A percentile compares a stretch with the other conserved stretches of the same genome.
Conservation (phyloP, 2,113 vertebrate genomes). For the Callipepla californica region DNA sequence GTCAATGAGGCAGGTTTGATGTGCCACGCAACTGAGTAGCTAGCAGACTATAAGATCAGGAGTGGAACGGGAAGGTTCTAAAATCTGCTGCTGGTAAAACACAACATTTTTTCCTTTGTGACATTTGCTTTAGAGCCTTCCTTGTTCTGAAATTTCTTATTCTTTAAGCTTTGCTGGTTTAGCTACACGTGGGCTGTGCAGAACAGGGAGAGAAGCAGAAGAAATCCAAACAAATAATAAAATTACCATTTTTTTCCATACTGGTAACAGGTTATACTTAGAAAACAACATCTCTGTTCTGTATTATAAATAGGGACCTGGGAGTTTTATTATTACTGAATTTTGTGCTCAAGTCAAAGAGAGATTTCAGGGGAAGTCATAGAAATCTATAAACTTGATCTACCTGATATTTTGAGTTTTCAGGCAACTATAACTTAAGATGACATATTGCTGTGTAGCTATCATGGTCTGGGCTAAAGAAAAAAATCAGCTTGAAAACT, state of each 20-base stretch:
- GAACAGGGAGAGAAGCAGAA: conserved; percentile 12
- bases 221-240: not conserved
- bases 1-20: not conserved
- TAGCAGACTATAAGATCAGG: not conserved
- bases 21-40: not conserved
- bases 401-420: conserved; percentile 24
- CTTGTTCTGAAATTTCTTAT: not conserved
- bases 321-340: not conserved
- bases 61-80: not conserved
- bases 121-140: not conserved
- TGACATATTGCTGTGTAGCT: conserved; percentile 38
- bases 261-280: conserved; percentile 37
- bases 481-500: conserved; percentile 43
- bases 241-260: not conserved
- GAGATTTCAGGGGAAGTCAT: not conserved
- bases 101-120: not conserved
- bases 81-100: not conserved
- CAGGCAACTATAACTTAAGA: conserved; percentile 18
- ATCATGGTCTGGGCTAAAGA: conserved; percentile 51
- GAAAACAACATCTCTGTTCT: conserved; percentile 3
- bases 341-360: not conserved
- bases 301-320: not conserved
- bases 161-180: conserved; percentile 13
- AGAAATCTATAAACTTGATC: not conserved
- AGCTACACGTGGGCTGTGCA: not conserved